These are phyloP conservation scores for Nomada fabriciana DNA, from an alignment of 2,888 invertebrate species.

Conservation along the genomic window DNA sequence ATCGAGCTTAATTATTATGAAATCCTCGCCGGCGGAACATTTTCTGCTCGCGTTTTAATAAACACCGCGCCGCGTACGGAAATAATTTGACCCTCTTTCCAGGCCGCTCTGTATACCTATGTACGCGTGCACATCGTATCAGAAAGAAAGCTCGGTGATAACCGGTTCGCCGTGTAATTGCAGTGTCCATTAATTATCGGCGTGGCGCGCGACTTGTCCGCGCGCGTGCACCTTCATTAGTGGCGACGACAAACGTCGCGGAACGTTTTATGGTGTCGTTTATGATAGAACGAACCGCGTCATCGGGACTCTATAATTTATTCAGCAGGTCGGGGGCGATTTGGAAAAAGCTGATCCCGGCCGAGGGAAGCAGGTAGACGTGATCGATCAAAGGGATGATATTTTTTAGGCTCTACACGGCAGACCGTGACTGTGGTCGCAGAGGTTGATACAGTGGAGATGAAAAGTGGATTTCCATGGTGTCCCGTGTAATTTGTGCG, in stretches of 20 bases:
- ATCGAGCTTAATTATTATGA: too few relatives aligned
- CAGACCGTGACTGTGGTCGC: background rate
- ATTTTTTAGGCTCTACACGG: background rate
- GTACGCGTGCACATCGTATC: conserved; percentile 33
- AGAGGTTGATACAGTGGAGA: background rate
- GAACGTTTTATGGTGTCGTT: conserved; percentile 57
- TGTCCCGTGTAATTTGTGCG: conserved; percentile 10
- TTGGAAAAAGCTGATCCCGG: background rate
- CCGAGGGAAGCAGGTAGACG: background rate
- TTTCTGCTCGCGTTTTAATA: too few relatives aligned
- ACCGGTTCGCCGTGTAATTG: conserved; percentile 61
- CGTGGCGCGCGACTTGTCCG: conserved; percentile 39
- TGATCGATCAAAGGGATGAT: background rate
- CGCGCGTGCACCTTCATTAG: conserved; percentile 59
- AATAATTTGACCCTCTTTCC: too few relatives aligned
- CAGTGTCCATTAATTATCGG: conserved; percentile 60
- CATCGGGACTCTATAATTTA: conserved; percentile 34
- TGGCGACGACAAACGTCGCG: conserved; percentile 53
- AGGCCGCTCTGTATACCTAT: background rate
- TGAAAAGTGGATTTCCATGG: background rate
- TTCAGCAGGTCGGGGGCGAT: background rate
- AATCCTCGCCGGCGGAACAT: too few relatives aligned
- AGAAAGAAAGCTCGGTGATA: conserved; percentile 60
- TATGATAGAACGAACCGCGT: conserved; percentile 28
- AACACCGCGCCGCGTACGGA: too few relatives aligned